These are phyloP conservation scores for Alligator mississippiensis DNA, from an alignment of 2,113 vertebrate genomes.

Conservation along the genomic window DNA sequence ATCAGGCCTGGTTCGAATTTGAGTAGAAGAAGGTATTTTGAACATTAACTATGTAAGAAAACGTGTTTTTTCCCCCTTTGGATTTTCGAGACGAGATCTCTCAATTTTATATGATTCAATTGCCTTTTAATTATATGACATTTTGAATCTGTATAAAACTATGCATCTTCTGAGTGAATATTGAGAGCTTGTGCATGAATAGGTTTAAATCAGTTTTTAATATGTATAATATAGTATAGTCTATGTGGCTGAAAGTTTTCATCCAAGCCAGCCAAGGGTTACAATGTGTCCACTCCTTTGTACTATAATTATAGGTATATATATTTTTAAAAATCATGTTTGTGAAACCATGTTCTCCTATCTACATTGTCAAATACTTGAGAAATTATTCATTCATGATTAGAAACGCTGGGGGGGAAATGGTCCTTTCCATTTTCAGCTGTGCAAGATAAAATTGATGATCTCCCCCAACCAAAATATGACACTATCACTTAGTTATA, in stretches of 20 bases:
- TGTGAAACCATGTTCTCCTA: background rate
- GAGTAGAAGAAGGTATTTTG: conserved; percentile 71
- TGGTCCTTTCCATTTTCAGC: background rate
- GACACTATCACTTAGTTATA: background rate
- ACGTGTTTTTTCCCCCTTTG: conserved; percentile 43
- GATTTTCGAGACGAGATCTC: conserved; percentile 54
- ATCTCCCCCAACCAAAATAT: background rate
- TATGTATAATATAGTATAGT: background rate
- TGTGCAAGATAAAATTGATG: background rate
- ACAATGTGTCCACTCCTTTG: background rate
- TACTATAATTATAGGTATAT: background rate
- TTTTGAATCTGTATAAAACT: conserved; percentile 24
- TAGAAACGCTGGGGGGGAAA: background rate
- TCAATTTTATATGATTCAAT: conserved; percentile 33
- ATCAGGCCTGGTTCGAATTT: conserved; percentile 82
- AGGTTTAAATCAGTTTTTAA: conserved; percentile 60
- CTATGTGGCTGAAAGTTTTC: background rate
- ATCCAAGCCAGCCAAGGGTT: conserved; percentile 9
- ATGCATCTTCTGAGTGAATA: conserved; percentile 49
- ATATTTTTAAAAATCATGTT: background rate
- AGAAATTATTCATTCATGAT: background rate
- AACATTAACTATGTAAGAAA: conserved; percentile 50
- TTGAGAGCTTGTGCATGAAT: conserved; percentile 84
- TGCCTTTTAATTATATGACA: conserved; percentile 45
- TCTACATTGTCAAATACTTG: background rate